phyloP scores from a whole-genome alignment of 2,888 invertebrate genomes.

The Melanchra persicariae region DNA sequence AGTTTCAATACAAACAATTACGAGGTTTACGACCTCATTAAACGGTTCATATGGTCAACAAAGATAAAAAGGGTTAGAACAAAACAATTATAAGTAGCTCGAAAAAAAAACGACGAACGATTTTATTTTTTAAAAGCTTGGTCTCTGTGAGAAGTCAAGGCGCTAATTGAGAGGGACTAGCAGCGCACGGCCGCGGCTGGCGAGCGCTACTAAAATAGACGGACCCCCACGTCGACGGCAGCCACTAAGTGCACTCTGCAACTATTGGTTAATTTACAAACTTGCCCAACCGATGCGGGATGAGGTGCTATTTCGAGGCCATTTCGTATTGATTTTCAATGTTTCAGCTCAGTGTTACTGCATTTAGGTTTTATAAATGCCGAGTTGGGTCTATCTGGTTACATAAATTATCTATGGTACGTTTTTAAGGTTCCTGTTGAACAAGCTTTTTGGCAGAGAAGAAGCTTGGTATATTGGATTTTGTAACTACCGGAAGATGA shows the following conservation, averaged over 20 bases:
- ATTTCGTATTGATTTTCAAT: constrained; percentile 51
- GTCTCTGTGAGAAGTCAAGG: constrained; percentile 47
- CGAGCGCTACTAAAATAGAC: constrained; percentile 70
- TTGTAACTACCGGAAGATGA: constrained; percentile 14
- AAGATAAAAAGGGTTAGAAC: constrained; percentile 55
- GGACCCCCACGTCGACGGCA: constrained; percentile 67
- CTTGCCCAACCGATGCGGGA: constrained; percentile 44
- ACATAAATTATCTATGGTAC: too few species aligned
- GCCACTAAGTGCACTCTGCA: constrained; percentile 58
- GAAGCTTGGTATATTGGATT: not conserved
- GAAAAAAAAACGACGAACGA: constrained; percentile 23
- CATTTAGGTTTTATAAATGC: not conserved
- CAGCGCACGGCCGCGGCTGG: constrained; percentile 27
- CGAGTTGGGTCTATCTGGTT: too few species aligned
- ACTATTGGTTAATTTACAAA: constrained; percentile 59
- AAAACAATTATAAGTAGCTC: constrained; percentile 35
- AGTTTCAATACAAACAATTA: constrained; percentile 60
- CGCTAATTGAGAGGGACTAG: constrained; percentile 68
- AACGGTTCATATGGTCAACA: constrained; percentile 59
- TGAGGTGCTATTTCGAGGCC: constrained; percentile 49
- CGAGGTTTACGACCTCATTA: constrained; percentile 64
- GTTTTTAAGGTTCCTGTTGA: not conserved
- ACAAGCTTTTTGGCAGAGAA: not conserved
- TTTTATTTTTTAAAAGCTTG: constrained; percentile 44
- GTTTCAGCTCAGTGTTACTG: constrained; percentile 2